Percentiles rank a stretch among this genome's conserved stretches.
Evolutionary conservation across 1,140 invertebrate species (phyloP).

Genomic region (Scaptomyza pallida): DNA sequence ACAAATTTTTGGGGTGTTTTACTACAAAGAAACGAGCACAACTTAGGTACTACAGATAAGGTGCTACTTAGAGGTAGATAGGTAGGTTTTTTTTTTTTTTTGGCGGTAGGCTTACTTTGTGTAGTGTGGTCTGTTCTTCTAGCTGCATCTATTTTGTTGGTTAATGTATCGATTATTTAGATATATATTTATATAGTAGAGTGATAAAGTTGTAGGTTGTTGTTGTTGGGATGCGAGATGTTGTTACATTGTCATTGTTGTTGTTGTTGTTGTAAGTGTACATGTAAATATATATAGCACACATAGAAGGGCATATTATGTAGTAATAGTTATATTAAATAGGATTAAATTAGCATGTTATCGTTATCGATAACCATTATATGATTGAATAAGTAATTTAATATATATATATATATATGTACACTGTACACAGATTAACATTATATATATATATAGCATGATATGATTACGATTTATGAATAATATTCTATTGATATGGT

Average conservation of each 20-base stretch:
- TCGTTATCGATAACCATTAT: slow-evolving; percentile 36
- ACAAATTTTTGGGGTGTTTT: slow-evolving; percentile 3
- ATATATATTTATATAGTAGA: slow-evolving; percentile 28
- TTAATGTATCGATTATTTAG: slow-evolving; percentile 54
- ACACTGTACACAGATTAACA: slow-evolving; percentile 46
- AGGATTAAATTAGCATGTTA: slow-evolving; percentile 18
- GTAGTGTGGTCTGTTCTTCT: slow-evolving; percentile 84
- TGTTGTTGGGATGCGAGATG: slow-evolving; percentile 69
- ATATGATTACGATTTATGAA: slow-evolving; percentile 17
- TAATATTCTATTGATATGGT: slow-evolving; percentile 29
- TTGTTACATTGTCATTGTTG: slow-evolving; percentile 48
- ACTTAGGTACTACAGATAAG: slow-evolving; percentile 37
- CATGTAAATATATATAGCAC: slow-evolving; percentile 79
- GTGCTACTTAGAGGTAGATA: slow-evolving; percentile 33
- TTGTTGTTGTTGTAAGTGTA: slow-evolving; percentile 61
- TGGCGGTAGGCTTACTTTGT: slow-evolving; percentile 80
- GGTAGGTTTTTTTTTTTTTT: slow-evolving; percentile 48
- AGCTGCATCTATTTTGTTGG: slow-evolving; percentile 80
- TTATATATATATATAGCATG: slow-evolving; percentile 45
- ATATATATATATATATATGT: slow-evolving; percentile 43
- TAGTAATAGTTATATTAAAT: slow-evolving; percentile 27
- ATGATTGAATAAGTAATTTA: slow-evolving; percentile 21
- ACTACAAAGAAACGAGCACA: slow-evolving; percentile 25
- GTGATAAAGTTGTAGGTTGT: slow-evolving; percentile 49
- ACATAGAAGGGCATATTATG: slow-evolving; percentile 63